A percentile compares a stretch with the other conserved stretches of the same genome.
phyloP scores from a whole-genome alignment of 2,888 invertebrate species.

The Drosophila robusta region DNA sequence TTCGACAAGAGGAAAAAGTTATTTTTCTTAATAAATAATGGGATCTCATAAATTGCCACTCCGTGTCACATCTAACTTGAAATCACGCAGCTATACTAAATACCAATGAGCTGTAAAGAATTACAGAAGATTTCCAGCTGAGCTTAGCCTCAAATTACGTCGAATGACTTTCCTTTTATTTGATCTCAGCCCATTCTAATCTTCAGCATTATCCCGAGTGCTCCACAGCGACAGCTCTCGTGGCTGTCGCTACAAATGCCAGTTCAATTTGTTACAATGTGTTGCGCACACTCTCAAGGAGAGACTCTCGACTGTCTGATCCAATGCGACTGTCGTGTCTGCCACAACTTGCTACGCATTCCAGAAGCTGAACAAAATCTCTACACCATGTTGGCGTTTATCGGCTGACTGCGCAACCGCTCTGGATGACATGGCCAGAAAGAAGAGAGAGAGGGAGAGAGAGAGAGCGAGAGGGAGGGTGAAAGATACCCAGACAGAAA shows the following conservation, averaged over 20 bases:
- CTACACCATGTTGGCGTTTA: conserved; percentile 81
- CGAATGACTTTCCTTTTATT: conserved; percentile 5
- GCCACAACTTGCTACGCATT: conserved; percentile 81
- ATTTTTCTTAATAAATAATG: too few species aligned
- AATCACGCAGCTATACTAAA: background rate
- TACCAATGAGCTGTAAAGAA: background rate
- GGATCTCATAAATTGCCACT: too few species aligned
- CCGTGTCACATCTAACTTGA: background rate
- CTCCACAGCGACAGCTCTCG: conserved; percentile 26
- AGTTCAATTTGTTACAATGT: conserved; percentile 71
- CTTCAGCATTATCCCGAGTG: conserved; percentile 22
- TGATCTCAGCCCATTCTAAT: conserved; percentile 20
- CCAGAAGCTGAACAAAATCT: conserved; percentile 84
- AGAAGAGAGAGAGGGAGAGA: conserved; percentile 10
- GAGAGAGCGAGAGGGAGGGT: conserved; percentile 15
- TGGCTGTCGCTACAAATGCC: conserved; percentile 77
- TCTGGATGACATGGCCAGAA: conserved; percentile 55
- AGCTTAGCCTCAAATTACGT: background rate
- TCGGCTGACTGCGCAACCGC: conserved; percentile 61
- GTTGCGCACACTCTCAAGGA: conserved; percentile 53
- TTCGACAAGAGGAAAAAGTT: too few species aligned
- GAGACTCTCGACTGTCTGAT: conserved; percentile 47
- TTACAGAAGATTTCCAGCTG: background rate
- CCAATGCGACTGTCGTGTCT: conserved; percentile 57
- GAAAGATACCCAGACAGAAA: conserved; percentile 66